Conservation (phyloP, 2,888 invertebrate genomes). For the Drosophila subquinaria region DNA sequence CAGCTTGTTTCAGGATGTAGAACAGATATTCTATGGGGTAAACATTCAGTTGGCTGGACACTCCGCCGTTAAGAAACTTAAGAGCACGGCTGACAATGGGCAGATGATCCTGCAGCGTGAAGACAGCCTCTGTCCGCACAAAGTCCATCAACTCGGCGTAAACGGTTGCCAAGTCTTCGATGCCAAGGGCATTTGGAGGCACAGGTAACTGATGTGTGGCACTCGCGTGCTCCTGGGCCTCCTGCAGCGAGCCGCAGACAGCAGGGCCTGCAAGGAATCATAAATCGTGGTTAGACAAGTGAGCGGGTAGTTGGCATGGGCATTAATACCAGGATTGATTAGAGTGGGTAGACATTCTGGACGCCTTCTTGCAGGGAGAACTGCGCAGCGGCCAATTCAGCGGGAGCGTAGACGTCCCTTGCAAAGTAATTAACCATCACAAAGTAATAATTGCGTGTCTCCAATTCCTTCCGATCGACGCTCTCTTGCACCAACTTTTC, state of each 20-base stretch:
- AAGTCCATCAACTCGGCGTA: constrained; percentile 22
- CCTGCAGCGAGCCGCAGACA: neutral
- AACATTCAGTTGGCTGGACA: constrained; percentile 10
- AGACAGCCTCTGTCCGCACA: constrained; percentile 16
- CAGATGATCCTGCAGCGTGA: constrained; percentile 29
- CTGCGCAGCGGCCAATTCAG: constrained; percentile 28
- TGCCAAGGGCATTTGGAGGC: constrained; percentile 36
- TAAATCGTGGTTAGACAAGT: neutral
- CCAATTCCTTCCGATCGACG: neutral
- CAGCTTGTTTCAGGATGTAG: constrained; percentile 33
- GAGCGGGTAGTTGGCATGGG: too few relatives aligned
- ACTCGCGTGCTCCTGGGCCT: constrained; percentile 9
- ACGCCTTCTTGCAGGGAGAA: constrained; percentile 38
- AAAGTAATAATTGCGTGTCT: constrained; percentile 32
- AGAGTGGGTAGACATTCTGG: constrained; percentile 19
- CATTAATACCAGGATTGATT: constrained; percentile 43
- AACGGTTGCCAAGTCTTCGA: constrained; percentile 20
- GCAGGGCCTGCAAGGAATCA: neutral
- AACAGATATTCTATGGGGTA: constrained; percentile 48
- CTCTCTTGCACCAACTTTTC: constrained; percentile 23
- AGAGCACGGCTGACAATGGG: constrained; percentile 13
- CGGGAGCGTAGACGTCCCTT: constrained; percentile 19
- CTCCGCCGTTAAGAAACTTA: constrained; percentile 19
- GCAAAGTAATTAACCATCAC: constrained; percentile 33
- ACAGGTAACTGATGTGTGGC: constrained; percentile 35